These are phyloP conservation scores for Sebastes trivittatus DNA, from an alignment of 2,797 vertebrate species.

Conservation along the genomic window DNA sequence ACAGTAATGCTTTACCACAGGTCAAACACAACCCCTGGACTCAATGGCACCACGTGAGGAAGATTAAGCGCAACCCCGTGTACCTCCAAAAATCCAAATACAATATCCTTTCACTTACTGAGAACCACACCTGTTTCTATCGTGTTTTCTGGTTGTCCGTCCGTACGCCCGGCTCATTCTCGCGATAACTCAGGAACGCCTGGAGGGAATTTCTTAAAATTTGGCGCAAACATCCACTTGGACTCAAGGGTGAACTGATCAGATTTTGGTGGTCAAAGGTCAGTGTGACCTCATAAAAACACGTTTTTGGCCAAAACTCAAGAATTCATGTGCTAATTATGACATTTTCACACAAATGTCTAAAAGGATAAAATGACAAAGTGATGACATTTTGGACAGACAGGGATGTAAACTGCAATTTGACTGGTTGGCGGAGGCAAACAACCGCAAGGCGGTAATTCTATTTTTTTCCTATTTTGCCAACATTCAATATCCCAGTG, in stretches of 20 bases:
- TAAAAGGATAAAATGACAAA: too few relatives aligned
- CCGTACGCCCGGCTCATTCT: too few relatives aligned
- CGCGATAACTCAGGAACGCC: too few relatives aligned
- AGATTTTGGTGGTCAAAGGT: too few relatives aligned
- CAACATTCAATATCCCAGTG: background rate
- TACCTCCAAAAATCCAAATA: conserved; percentile 90
- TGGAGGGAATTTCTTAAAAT: too few relatives aligned
- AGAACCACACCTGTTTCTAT: background rate
- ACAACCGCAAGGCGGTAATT: background rate
- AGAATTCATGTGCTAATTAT: too few relatives aligned
- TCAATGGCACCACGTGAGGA: conserved; percentile 93
- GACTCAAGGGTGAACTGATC: too few relatives aligned
- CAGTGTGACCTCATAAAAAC: too few relatives aligned
- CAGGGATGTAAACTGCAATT: background rate
- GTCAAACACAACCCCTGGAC: conserved; percentile 97
- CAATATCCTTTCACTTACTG: conserved; percentile 88
- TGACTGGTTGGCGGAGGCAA: background rate
- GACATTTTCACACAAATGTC: too few relatives aligned
- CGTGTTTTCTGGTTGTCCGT: too few relatives aligned
- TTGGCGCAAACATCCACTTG: too few relatives aligned
- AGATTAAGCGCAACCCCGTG: conserved; percentile 94
- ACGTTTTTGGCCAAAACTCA: too few relatives aligned
- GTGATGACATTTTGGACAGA: background rate
- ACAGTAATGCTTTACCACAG: conserved; percentile 83
- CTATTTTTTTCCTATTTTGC: background rate